phyloP scores from a whole-genome alignment of 1,140 invertebrate species.

The Heliconius nattereri region DNA sequence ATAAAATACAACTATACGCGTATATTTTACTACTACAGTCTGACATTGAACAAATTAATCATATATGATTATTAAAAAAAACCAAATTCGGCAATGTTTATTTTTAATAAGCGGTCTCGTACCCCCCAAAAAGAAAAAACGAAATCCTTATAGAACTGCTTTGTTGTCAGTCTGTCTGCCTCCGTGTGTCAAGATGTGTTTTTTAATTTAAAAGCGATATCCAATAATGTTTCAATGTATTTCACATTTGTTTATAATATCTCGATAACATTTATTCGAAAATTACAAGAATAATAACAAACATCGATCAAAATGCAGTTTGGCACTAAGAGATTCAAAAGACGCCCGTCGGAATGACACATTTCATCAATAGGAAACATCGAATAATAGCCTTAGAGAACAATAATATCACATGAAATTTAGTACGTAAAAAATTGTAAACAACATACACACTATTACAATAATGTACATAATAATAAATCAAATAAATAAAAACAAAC shows the following conservation, averaged over 20 bases:
- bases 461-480: conserved; percentile 54
- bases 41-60: background rate
- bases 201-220: too few species aligned
- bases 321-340: conserved; percentile 75
- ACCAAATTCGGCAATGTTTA: too few species aligned
- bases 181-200: too few species aligned
- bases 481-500: conserved; percentile 72
- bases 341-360: conserved; percentile 59
- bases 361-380: conserved; percentile 59
- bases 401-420: conserved; percentile 79
- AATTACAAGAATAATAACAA: too few species aligned
- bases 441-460: conserved; percentile 75
- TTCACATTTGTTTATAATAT: too few species aligned
- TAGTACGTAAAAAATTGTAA: conserved; percentile 71
- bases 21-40: background rate
- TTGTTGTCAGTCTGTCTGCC: too few species aligned
- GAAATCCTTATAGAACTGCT: too few species aligned
- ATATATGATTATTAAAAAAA: too few species aligned
- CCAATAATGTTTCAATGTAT: too few species aligned
- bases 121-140: too few species aligned
- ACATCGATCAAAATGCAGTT: conserved; percentile 56
- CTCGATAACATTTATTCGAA: too few species aligned
- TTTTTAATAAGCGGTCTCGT: too few species aligned
- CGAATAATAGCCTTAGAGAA: conserved; percentile 65
- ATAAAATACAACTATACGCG: conserved; percentile 53